Percentiles rank a stretch among this genome's conserved stretches.
These are phyloP conservation scores for Cephonodes hylas DNA, from an alignment of 2,888 invertebrate genomes.

Conservation along the genomic window DNA sequence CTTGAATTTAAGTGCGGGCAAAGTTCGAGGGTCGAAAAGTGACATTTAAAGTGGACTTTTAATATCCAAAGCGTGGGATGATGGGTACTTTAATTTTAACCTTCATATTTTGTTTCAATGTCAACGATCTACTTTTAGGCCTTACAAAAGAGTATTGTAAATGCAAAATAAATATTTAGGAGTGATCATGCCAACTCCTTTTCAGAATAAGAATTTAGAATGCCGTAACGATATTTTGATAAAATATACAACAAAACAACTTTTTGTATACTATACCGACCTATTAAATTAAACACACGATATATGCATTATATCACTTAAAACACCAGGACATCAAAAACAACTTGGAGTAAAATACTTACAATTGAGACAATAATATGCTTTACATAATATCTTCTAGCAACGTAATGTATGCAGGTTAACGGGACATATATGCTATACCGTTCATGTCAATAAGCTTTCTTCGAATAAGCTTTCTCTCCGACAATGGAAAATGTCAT, in stretches of 20 bases:
- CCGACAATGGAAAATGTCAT: constrained; percentile 12
- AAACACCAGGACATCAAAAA: no score
- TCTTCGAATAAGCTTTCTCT: constrained; percentile 17
- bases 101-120: background rate
- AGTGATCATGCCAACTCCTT: no score
- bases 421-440: background rate
- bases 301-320: no score
- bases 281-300: no score
- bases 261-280: no score
- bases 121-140: background rate
- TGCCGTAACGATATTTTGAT: no score
- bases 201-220: no score
- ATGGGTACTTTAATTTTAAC: background rate
- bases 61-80: background rate
- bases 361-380: background rate
- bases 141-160: no score
- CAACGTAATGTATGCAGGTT: background rate
- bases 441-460: constrained; percentile 6
- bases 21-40: background rate
- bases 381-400: background rate
- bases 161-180: no score
- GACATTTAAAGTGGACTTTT: background rate
- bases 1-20: background rate
- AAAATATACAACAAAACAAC: no score
- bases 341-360: no score